phyloP scores from a whole-genome alignment of 2,797 vertebrate species.

The Monodelphis domestica region DNA sequence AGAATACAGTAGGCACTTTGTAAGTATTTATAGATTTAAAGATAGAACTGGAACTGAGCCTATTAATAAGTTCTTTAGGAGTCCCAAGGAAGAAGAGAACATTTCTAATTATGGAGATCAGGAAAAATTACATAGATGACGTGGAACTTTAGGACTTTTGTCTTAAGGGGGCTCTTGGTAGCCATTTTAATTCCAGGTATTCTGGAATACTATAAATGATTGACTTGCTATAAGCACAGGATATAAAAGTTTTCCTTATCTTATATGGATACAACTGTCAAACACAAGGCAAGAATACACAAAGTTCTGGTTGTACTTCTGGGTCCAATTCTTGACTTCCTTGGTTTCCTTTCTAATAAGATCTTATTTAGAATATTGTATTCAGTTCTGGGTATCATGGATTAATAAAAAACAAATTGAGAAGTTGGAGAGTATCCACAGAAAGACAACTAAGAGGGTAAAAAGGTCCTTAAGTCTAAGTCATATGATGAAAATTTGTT shows the following conservation, averaged over 20 bases:
- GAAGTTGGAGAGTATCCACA: neutral
- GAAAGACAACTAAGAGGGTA: neutral
- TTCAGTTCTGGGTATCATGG: neutral
- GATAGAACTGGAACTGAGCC: neutral
- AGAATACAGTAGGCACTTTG: neutral
- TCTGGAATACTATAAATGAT: neutral
- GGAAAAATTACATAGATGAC: neutral
- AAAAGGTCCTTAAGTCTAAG: neutral
- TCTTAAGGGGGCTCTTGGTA: neutral
- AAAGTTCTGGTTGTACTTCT: neutral
- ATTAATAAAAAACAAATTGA: neutral
- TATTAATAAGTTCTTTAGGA: neutral
- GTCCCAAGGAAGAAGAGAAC: neutral
- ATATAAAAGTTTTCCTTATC: neutral
- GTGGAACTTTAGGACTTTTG: neutral
- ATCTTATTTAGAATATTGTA: neutral
- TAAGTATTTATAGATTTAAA: neutral
- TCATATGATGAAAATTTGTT: neutral
- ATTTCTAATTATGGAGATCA: neutral
- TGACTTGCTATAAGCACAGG: neutral
- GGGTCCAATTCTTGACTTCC: neutral
- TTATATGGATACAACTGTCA: neutral
- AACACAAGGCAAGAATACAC: neutral
- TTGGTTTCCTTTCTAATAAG: neutral
- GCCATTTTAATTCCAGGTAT: neutral